Base-by-base conservation (phyloP, 1,140 invertebrate genomes). In the Cyrtorhinus lividipennis region DNA sequence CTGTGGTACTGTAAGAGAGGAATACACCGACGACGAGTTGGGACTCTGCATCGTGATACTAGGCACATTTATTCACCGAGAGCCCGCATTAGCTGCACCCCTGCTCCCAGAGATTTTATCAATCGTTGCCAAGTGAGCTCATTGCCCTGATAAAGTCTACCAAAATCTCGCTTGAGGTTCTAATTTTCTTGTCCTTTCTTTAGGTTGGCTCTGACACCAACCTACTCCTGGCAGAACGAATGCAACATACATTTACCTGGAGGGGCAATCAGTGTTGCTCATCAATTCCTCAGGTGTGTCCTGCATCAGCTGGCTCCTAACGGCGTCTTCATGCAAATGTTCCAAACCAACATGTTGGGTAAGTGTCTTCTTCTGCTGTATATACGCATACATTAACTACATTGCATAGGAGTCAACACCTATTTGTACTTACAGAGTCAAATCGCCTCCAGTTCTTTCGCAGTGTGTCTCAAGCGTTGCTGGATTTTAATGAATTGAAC, bases 401-500 rank as follows among this genome's bases (percentile, higher is more conserved):
- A n/a, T n/a, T n/a, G n/a, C n/a, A n/a, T n/a, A n/a, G n/a, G n/a
- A n/a, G n/a, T n/a, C n/a, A n/a, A n/a, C n/a, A n/a, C n/a, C n/a
- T n/a, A n/a, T n/a, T 38, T 30, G 65, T 66, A 44, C 63, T 71
- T 75, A 26, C 73, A 81, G 85, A 89, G 69, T 77, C 78, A 30
- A 80, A 82, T 20, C 78, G 85, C 61, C 78, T 80, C 68, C 81
- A 84, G 68, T 95, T 98, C 72, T 96, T 96, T 78, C 90, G 88
- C 72, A 95, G 91, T 66, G 87, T 99, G 65, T 87, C 92, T 1
- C 83, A 88, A 70, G 89, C 94, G 0, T 77, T 99, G 64, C 80
- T 89, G n/a, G 95, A 99, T 75, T 99, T 99, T 76, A 88, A 88
- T 71, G 96, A 99, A 73, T 73, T 99, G 45, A 97, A 93, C 74